phyloP scores from a whole-genome alignment of 2,888 invertebrate species.

The Epistrophe grossulariae region DNA sequence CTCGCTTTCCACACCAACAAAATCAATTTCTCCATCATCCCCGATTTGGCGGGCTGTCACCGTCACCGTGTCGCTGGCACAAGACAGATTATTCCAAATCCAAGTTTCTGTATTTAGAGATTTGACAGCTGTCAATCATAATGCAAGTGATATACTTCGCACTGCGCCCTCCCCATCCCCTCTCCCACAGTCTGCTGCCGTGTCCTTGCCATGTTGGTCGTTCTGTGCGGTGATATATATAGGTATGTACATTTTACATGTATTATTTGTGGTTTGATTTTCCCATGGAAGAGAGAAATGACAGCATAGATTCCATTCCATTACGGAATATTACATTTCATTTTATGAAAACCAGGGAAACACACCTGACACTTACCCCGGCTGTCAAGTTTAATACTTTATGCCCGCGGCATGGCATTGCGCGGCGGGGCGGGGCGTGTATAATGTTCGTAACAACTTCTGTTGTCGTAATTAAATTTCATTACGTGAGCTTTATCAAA shows the following conservation, averaged over 20 bases:
- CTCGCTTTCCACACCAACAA: slow-evolving; percentile 1
- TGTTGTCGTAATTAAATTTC: slow-evolving; percentile 73
- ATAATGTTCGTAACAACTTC: slow-evolving; percentile 44
- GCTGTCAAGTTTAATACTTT: slow-evolving; percentile 67
- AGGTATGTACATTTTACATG: too few species aligned
- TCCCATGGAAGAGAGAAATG: slow-evolving; percentile 58
- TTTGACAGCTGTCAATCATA: slow-evolving; percentile 79
- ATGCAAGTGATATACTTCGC: slow-evolving; percentile 68
- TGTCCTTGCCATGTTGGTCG: too few species aligned
- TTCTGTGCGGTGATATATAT: not conserved
- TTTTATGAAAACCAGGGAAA: slow-evolving; percentile 72
- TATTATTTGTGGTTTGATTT: slow-evolving; percentile 54
- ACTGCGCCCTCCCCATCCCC: not conserved
- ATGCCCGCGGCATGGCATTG: slow-evolving; percentile 25
- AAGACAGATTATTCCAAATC: slow-evolving; percentile 71
- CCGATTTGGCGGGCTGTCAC: slow-evolving; percentile 40
- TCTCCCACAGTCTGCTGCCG: not conserved
- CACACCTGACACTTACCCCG: slow-evolving; percentile 74
- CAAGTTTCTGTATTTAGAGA: slow-evolving; percentile 72
- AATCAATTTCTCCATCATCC: slow-evolving; percentile 40
- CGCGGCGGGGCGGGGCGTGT: not conserved
- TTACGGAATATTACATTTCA: slow-evolving; percentile 75
- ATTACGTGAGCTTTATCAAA: slow-evolving; percentile 73
- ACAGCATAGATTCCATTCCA: slow-evolving; percentile 70
- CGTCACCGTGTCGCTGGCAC: slow-evolving; percentile 55